Evolutionary conservation across 1,140 invertebrate genomes (phyloP).

Genomic region (Anthonomus grandis): DNA sequence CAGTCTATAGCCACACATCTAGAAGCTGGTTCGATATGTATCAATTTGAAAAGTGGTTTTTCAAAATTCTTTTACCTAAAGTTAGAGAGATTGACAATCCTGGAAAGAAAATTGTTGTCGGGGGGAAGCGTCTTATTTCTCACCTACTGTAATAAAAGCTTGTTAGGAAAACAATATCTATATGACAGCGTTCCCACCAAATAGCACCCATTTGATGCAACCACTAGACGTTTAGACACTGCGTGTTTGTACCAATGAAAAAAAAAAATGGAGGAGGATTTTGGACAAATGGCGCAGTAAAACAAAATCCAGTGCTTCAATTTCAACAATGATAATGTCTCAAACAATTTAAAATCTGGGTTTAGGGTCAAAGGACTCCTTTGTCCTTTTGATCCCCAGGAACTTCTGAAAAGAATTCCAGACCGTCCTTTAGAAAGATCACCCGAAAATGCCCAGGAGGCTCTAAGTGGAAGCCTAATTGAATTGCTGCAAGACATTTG

Average conservation of each 20-base stretch:
- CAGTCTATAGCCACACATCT: conserved; percentile 1
- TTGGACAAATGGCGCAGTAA: background rate
- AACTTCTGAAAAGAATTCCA: too few relatives aligned
- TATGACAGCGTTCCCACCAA: background rate
- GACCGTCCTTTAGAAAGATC: too few relatives aligned
- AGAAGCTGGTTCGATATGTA: conserved; percentile 7
- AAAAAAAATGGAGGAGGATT: background rate
- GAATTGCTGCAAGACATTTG: too few relatives aligned
- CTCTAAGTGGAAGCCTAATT: too few relatives aligned
- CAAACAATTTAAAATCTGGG: background rate
- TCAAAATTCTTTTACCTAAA: background rate
- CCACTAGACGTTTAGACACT: too few relatives aligned
- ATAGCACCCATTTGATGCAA: too few relatives aligned
- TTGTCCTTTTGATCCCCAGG: too few relatives aligned
- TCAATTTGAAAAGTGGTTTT: conserved; percentile 5
- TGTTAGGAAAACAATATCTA: background rate
- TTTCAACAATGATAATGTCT: conserved; percentile 1
- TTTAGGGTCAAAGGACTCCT: background rate
- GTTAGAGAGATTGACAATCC: too few relatives aligned
- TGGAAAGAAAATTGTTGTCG: background rate
- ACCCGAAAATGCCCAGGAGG: too few relatives aligned
- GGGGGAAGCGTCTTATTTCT: background rate
- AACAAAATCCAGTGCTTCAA: too few relatives aligned
- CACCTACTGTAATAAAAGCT: background rate
- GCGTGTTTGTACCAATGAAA: too few relatives aligned